A percentile compares a stretch with the other conserved stretches of the same genome.
Evolutionary conservation across 2,113 vertebrate genomes (phyloP).

Genomic region (Ictalurus punctatus): DNA sequence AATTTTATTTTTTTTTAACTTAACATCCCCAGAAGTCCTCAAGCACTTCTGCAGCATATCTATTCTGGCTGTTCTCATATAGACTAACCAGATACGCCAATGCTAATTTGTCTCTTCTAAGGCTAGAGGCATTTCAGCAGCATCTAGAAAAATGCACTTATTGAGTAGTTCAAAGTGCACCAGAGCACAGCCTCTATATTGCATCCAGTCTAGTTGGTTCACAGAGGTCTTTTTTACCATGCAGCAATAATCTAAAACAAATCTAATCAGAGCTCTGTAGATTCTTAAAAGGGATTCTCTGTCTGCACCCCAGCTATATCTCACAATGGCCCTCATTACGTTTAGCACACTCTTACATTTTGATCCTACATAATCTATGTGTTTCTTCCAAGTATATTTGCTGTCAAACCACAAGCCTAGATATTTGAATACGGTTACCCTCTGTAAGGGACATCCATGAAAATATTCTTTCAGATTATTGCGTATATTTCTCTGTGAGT

Average conservation of each 20-base stretch:
- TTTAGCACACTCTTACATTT: not conserved
- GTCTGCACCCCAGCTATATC: not conserved
- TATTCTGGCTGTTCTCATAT: not conserved
- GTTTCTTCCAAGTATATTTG: not conserved
- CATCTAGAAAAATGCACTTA: not conserved
- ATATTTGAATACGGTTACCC: not conserved
- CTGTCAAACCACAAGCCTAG: not conserved
- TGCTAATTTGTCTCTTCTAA: not conserved
- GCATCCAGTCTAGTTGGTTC: not conserved
- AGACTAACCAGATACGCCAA: not conserved
- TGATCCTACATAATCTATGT: not conserved
- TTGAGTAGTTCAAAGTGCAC: not conserved
- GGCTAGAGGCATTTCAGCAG: not conserved
- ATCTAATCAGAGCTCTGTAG: not conserved
- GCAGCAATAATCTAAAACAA: not conserved
- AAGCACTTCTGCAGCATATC: not conserved
- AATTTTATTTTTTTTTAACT: not conserved
- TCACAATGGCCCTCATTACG: not conserved
- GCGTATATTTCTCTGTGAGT: too few species aligned
- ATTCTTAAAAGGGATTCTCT: not conserved
- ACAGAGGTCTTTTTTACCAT: not conserved
- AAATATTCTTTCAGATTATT: too few species aligned
- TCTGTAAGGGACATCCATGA: too few species aligned
- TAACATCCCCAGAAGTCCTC: not conserved
- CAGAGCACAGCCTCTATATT: not conserved